Evolutionary conservation across 1,140 invertebrate species (phyloP), one percentile per base, ranked within the genome.

Genomic region (Sesamia nonagrioides): DNA sequence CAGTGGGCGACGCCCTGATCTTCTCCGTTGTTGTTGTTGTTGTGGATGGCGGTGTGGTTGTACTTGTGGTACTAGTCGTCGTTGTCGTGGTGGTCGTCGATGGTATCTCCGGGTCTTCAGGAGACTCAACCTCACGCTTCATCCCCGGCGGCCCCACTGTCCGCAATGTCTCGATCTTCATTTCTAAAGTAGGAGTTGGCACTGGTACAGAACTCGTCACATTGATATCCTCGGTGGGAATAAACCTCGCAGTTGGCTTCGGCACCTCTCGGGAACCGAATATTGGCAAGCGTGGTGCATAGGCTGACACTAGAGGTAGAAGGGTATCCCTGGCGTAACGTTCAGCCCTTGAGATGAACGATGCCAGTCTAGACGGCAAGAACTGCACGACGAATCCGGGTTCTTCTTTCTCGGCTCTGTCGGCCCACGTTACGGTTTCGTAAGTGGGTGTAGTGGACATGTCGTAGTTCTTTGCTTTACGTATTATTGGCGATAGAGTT

Each of bases 321-420:
- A 98, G 91, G 0, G 97, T 97, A 85, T 97, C 96, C 61, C 97
- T 95, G 0, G 97, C 97, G 86, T 98, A 98, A 33, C 96, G 95
- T 89, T 98, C 97, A 0, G 97, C 97, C 84, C 97, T 96, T 18
- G 97, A 97, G 35, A 98, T 95, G 87, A 98, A 96, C 6, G 97
- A 96, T 0, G 97, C 97, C 15, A 98, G 87, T 37, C 97, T 95
- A 75, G 97, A 96, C 0, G 97, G 97, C 27, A 98, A 91, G 83
- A 98, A 96, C 86, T 98, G 97, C 7, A 98, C 97, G 0, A 97
- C 97, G 77, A 96, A 97, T 69, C 92, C 93, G 60, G 92, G 89
- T 80, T 92, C 89, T 75, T 92, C 88, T 61, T 91, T 92, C 48
- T 91, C 89, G 0, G 90, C 88, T 78, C 80, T 78, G 58, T 90